Evolutionary conservation across 2,797 vertebrate genomes (phyloP).

Genomic region (Microcaecilia unicolor): DNA sequence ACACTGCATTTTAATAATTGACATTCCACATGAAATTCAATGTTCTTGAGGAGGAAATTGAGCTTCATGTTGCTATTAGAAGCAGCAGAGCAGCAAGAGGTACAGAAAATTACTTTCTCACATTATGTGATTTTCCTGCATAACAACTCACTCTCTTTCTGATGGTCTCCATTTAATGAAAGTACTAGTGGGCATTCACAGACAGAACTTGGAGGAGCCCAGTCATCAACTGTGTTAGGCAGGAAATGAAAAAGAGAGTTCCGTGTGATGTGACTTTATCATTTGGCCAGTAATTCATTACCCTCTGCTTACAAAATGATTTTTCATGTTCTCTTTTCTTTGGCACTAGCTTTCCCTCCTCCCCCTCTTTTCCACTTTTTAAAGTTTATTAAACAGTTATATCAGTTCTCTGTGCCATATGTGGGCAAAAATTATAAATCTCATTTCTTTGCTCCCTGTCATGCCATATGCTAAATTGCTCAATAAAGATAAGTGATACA

Average conservation of each 20-base stretch:
- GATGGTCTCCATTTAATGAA: slow-evolving; percentile 76
- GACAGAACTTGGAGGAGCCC: slow-evolving; percentile 25
- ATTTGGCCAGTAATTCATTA: slow-evolving; percentile 11
- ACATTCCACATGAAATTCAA: slow-evolving; percentile 69
- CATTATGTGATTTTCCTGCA: slow-evolving; percentile 69
- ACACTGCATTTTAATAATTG: slow-evolving; percentile 74
- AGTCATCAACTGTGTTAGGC: slow-evolving; percentile 32
- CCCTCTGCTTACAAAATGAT: slow-evolving; percentile 19
- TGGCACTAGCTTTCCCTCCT: slow-evolving; percentile 8
- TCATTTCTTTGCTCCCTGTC: slow-evolving; percentile 34
- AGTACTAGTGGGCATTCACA: slow-evolving; percentile 24
- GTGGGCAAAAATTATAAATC: slow-evolving; percentile 35
- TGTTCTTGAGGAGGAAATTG: slow-evolving; percentile 70
- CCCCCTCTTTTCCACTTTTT: slow-evolving; percentile 13
- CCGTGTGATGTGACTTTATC: slow-evolving; percentile 18
- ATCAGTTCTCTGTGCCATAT: slow-evolving; percentile 18
- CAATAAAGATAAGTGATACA: slow-evolving; percentile 49
- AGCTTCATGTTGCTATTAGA: slow-evolving; percentile 81
- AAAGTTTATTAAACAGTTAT: slow-evolving; percentile 21
- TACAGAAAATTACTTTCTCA: slow-evolving; percentile 69
- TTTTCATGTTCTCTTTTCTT: slow-evolving; percentile 24
- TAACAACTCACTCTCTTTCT: slow-evolving; percentile 79
- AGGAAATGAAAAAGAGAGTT: slow-evolving; percentile 75
- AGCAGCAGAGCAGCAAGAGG: slow-evolving; percentile 66
- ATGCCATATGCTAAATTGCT: slow-evolving; percentile 39